phyloP scores from a whole-genome alignment of 1,140 invertebrate species.

The Campodea augens region DNA sequence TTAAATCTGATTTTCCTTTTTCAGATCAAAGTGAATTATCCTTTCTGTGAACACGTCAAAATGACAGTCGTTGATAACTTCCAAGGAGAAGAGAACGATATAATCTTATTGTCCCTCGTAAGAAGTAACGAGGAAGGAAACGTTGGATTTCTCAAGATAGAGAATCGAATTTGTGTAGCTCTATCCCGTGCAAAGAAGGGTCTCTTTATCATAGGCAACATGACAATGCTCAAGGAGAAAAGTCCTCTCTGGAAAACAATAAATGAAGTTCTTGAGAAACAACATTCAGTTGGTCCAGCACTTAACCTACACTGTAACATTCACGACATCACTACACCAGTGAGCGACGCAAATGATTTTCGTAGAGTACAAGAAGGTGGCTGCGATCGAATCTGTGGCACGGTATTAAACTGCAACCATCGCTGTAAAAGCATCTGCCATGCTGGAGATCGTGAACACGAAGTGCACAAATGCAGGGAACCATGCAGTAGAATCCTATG shows the following conservation, averaged over 20 bases:
- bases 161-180: slow-evolving; percentile 66
- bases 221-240: slow-evolving; percentile 29
- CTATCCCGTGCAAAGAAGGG: slow-evolving; percentile 60
- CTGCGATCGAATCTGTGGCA: slow-evolving; percentile 7
- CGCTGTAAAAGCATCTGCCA: slow-evolving; percentile 16
- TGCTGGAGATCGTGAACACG: slow-evolving; percentile 12
- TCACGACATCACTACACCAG: slow-evolving; percentile 3
- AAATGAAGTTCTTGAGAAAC: slow-evolving; percentile 3
- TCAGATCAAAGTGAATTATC: not conserved
- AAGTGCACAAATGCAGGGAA: slow-evolving; percentile 7
- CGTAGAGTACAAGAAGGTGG: slow-evolving; percentile 9
- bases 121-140: slow-evolving; percentile 43
- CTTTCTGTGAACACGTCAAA: slow-evolving; percentile 22
- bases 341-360: not conserved
- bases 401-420: slow-evolving; percentile 12
- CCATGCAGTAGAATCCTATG: slow-evolving; percentile 1
- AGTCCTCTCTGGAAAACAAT: slow-evolving; percentile 13
- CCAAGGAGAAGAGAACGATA: slow-evolving; percentile 70
- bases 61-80: slow-evolving; percentile 59
- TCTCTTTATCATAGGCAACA: slow-evolving; percentile 39
- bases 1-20: not conserved
- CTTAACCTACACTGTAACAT: slow-evolving; percentile 18
- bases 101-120: slow-evolving; percentile 64
- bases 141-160: slow-evolving; percentile 53
- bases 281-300: slow-evolving; percentile 13